Conservation (phyloP, 1,140 invertebrate species). For the Bemisia tabaci region DNA sequence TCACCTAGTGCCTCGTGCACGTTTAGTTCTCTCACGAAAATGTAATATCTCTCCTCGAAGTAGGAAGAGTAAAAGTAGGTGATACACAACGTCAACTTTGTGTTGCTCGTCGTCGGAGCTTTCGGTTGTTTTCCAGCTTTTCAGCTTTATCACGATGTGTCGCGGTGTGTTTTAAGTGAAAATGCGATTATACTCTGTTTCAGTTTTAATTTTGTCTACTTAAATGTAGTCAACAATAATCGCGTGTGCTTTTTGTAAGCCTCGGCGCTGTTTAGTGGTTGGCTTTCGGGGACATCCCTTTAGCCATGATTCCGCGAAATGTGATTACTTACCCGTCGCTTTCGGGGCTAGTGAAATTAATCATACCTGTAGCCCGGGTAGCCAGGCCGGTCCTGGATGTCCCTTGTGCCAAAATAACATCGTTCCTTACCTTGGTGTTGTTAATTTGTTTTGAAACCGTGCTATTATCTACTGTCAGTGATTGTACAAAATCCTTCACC, state of each 20-base stretch:
- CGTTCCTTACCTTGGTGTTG: conserved; percentile 51
- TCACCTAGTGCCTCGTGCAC: no score
- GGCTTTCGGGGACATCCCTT: not conserved
- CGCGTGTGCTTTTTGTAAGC: not conserved
- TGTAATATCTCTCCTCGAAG: no score
- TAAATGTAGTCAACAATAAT: not conserved
- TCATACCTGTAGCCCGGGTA: conserved; percentile 8
- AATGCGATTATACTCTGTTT: not conserved
- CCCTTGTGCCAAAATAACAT: conserved; percentile 34
- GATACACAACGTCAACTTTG: no score
- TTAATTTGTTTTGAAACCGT: conserved; percentile 64
- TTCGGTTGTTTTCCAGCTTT: no score
- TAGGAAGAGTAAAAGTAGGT: no score
- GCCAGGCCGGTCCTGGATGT: conserved; percentile 19
- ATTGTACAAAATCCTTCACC: conserved; percentile 66
- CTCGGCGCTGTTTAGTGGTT: not conserved
- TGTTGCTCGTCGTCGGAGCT: no score
- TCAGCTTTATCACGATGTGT: no score
- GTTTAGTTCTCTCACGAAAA: no score
- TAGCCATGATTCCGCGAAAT: not conserved
- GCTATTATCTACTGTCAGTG: conserved; percentile 53
- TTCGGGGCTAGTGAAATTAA: not conserved
- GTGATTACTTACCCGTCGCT: not conserved
- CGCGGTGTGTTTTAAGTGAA: not conserved
- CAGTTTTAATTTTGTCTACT: not conserved